Evolutionary conservation across 2,888 invertebrate genomes (phyloP).

Genomic region (Pammene aurita): DNA sequence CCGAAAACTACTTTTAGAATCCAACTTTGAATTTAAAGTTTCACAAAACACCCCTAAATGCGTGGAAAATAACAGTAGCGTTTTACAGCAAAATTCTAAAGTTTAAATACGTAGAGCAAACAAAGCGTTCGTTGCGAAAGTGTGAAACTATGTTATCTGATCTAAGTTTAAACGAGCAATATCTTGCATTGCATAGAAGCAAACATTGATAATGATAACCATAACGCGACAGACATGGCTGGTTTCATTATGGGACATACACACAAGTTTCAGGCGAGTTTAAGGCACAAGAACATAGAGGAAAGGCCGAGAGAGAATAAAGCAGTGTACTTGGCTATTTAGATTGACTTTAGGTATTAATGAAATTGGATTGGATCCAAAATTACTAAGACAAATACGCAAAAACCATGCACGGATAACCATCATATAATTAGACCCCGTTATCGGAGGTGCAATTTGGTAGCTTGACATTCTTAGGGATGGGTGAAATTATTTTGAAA

Average conservation of each 20-base stretch:
- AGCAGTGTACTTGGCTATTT: neutral
- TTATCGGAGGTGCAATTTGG: no score
- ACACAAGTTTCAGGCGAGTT: conserved; percentile 44
- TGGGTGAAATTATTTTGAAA: no score
- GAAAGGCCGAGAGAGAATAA: neutral
- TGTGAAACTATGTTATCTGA: conserved; percentile 38
- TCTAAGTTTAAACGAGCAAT: conserved; percentile 37
- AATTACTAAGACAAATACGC: neutral
- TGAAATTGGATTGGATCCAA: neutral
- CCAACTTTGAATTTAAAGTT: neutral
- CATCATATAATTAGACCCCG: no score
- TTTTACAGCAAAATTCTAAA: conserved; percentile 14
- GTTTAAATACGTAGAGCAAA: conserved; percentile 3
- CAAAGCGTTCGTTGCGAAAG: conserved; percentile 32
- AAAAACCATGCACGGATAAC: no score
- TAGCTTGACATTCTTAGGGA: no score
- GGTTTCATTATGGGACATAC: conserved; percentile 47
- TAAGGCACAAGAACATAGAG: conserved; percentile 43
- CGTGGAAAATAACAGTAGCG: conserved; percentile 1
- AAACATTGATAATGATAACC: conserved; percentile 50
- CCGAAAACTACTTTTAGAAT: neutral
- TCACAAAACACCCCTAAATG: conserved; percentile 2
- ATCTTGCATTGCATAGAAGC: conserved; percentile 41
- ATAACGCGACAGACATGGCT: conserved; percentile 45
- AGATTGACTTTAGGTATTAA: neutral